phyloP scores from a whole-genome alignment of 2,888 invertebrate species.

The Bombylius major region DNA sequence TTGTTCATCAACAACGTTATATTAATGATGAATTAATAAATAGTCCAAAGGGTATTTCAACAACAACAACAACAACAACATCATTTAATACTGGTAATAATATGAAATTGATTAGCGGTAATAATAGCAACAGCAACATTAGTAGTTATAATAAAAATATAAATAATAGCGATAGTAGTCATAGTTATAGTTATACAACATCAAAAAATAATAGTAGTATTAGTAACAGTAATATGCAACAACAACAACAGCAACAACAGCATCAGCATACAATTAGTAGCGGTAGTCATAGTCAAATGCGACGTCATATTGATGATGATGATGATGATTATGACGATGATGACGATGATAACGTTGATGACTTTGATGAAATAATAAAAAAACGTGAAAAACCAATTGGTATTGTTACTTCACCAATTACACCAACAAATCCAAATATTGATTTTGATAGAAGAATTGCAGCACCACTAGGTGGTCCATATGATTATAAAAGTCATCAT shows the following conservation, averaged over 20 bases:
- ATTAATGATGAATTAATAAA: no score
- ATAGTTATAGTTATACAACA: not conserved
- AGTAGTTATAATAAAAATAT: not conserved
- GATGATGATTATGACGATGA: not conserved
- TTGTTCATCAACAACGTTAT: not conserved
- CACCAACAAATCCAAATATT: not conserved
- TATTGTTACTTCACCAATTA: not conserved
- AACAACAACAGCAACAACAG: no score
- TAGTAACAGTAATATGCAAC: no score
- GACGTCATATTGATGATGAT: not conserved
- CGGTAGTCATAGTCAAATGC: not conserved
- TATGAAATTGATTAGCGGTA: not conserved
- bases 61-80: not conserved
- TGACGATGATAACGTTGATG: not conserved
- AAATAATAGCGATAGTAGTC: conserved; percentile 6
- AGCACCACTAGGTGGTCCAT: conserved; percentile 10
- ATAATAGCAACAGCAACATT: not conserved
- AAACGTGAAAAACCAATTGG: not conserved
- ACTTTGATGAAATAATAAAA: not conserved
- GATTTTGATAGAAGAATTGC: conserved; percentile 12
- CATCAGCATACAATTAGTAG: no score
- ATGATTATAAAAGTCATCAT: conserved; percentile 11
- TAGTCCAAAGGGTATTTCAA: not conserved
- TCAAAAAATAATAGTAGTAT: not conserved
- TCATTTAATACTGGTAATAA: not conserved